Base-by-base conservation (phyloP, 1,140 invertebrate species). In the Drosophila novamexicana region DNA sequence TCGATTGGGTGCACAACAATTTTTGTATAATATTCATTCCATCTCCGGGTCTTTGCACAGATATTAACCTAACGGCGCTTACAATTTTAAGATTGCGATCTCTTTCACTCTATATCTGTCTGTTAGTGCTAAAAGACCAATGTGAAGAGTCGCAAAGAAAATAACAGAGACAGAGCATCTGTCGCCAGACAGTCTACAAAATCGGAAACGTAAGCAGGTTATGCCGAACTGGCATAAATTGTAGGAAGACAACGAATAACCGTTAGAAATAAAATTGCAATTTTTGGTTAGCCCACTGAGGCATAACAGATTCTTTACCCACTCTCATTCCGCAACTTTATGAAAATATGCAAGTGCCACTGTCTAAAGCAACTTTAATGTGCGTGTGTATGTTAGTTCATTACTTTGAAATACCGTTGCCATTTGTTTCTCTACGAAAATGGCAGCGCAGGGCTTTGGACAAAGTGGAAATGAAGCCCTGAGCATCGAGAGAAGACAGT, bases 381-480 rank as follows among this genome's bases (percentile, higher is more conserved):
- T 68, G 29, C 34, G n/a, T 67, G 14, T 40, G 47, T 67, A 14
- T 52, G 65, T 40, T 37, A 57, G 52, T 76, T 76, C 68, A 71
- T 84, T 85, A 72, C 58, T 72, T 88, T 88, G 66, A 50, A 76
- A 69, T 79, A 88, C 83, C 83, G 83, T 89, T 79, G 64, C 52
- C 53, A 79, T 84, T 86, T 79, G 73, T 77, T 88, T 89, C 79
- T 83, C 72, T 71, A 67, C 75, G 50, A 76, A 88, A 85, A 85
- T 84, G 81, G 67, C 70, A 67, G 75, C 45, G 71, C 70, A 79
- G 75, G 75, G 76, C 82, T 65, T 34, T 39, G 70, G 64, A 75
- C 58, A 49, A 61, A 73, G 42, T 61, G 66, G 56, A 78, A 82
- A 29, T 29, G 22, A 29, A 29, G 22, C 22, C 22, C 22, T 29